A percentile compares a stretch with the other conserved stretches of the same genome.
Evolutionary conservation across 2,888 invertebrate genomes (phyloP).

Genomic region (Brachyptera putata): DNA sequence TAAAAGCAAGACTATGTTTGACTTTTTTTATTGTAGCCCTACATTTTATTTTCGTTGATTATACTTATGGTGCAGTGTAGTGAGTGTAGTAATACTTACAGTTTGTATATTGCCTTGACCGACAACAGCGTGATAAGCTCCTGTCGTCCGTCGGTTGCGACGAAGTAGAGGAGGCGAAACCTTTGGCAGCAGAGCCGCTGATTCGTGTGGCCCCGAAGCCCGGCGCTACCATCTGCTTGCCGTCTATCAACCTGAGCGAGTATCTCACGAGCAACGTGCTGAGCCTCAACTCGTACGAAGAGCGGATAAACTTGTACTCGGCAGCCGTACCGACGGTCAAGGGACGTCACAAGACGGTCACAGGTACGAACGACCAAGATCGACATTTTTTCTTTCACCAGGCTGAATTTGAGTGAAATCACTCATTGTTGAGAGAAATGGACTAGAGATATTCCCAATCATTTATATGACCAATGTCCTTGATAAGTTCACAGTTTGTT

Average conservation of each 20-base stretch:
- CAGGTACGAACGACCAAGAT: background rate
- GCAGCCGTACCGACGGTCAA: too few relatives aligned
- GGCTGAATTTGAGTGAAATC: background rate
- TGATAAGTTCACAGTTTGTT: too few relatives aligned
- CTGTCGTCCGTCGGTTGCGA: background rate
- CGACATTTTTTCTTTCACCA: background rate
- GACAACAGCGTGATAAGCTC: background rate
- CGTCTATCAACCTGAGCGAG: conserved; percentile 69
- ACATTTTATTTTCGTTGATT: too few relatives aligned
- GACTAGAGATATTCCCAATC: too few relatives aligned
- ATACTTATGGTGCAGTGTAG: too few relatives aligned
- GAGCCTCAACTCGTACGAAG: conserved; percentile 71
- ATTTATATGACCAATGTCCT: too few relatives aligned
- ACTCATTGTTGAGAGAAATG: background rate
- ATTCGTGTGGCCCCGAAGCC: conserved; percentile 51
- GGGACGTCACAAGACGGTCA: background rate
- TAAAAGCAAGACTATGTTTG: too few relatives aligned
- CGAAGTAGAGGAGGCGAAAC: too few relatives aligned
- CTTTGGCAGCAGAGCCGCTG: too few relatives aligned
- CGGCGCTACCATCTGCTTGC: conserved; percentile 62
- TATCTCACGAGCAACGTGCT: conserved; percentile 73
- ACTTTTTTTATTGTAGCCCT: too few relatives aligned
- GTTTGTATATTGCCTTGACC: background rate
- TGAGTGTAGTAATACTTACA: too few relatives aligned
- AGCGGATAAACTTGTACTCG: conserved; percentile 45